phyloP scores from a whole-genome alignment of 1,140 invertebrate species.

The Octopus sinensis region DNA sequence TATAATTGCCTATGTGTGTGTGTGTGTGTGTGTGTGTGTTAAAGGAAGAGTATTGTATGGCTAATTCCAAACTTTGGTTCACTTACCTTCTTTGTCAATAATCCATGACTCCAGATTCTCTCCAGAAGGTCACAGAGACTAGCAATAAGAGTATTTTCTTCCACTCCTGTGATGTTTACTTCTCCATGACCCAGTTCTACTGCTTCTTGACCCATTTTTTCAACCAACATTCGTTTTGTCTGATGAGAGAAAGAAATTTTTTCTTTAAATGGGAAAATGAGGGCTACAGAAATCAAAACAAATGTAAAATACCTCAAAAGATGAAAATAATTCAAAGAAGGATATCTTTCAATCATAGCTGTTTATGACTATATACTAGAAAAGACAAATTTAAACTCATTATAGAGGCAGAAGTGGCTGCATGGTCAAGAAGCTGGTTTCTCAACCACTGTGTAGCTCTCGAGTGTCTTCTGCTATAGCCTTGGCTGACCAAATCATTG shows the following conservation, averaged over 20 bases:
- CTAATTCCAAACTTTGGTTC: not conserved
- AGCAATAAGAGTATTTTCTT: conserved; percentile 97
- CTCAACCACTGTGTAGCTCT: no score
- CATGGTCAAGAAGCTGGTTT: no score
- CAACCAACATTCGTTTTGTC: conserved; percentile 95
- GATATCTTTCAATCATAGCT: no score
- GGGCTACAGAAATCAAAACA: not conserved
- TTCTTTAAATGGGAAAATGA: not conserved
- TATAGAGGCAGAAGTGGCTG: no score
- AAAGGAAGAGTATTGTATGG: no score
- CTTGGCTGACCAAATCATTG: no score
- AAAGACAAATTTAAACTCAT: no score
- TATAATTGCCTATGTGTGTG: no score
- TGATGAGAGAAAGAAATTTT: conserved; percentile 59
- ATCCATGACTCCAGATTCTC: conserved; percentile 94
- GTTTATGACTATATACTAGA: no score
- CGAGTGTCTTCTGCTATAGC: no score
- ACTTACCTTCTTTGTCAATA: conserved; percentile 82
- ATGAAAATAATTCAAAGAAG: no score
- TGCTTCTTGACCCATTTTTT: conserved; percentile 92
- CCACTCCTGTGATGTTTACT: conserved; percentile 68
- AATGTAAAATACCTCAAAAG: not conserved
- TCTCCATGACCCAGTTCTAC: conserved; percentile 75
- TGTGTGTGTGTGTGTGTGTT: no score
- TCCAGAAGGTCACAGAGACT: conserved; percentile 96